Evolutionary conservation across 2,888 invertebrate genomes (phyloP), one percentile per base, ranked within the genome.

Genomic region (Morinoia aosen): DNA sequence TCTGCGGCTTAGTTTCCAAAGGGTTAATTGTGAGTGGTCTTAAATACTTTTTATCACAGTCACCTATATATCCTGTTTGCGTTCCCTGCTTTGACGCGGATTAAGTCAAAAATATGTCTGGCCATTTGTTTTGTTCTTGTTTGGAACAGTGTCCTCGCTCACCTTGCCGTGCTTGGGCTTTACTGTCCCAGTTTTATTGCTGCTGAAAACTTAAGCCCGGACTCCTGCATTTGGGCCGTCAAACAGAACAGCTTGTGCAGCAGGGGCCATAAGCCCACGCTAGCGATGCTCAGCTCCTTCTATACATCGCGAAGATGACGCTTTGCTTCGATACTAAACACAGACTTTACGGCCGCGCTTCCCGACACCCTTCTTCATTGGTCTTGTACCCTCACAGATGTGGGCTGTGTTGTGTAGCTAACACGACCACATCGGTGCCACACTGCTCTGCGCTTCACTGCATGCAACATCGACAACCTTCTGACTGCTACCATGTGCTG

Each of bases 261-360:
- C 93, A 56, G 57, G 57, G 93, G 57, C 58, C 93, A 33, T 93
- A 93, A 93, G 93, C 93, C 93, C 12, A 10, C 93, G 33, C 57
- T 93, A 58, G 57, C 93, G 58, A 56, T 56, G 93, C 93, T 57
- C 93, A 48, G 56, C 93, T 57, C 48, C 93, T 56, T 56, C 57
- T 93, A 39, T 93, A 93, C 93, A 93, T 57, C 93, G 93, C 93
- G 39, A 57, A 57, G 57, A 57, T 57, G 57, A 93, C 93, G 93
- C 57, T 57, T 93, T 56, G 93, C 93, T 57, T 57, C 57, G 93
- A 93, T 93, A 93, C 93, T 93, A 93, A 93, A 93, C 93, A 48
- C 93, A n/a, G n/a, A 57, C 56, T 56, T 93, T 93, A 93, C 93
- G 57, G 48, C 48, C 16, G 57, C 33, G 57, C 16, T 48, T 48